These are phyloP conservation scores for Mastacembelus armatus DNA, from an alignment of 2,797 vertebrate species.

Conservation along the genomic window DNA sequence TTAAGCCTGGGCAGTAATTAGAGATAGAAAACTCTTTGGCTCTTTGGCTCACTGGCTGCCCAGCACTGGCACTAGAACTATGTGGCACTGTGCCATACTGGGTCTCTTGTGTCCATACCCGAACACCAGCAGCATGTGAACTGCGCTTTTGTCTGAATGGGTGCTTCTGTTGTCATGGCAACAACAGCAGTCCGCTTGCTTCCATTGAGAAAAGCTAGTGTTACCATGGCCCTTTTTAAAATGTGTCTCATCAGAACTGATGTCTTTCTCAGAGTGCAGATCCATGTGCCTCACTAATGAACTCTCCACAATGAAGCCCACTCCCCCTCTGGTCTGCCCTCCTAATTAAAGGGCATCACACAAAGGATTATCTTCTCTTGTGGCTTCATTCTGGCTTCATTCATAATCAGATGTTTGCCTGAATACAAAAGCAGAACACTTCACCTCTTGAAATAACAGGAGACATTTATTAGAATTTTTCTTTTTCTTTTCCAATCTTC, in stretches of 20 bases:
- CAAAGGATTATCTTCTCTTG: conserved; percentile 62
- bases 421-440: conserved; percentile 38
- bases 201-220: conserved; percentile 17
- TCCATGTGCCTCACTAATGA: conserved; percentile 66
- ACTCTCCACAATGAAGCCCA: conserved; percentile 37
- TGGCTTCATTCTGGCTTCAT: conserved; percentile 46
- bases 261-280: conserved; percentile 31
- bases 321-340: conserved; percentile 5
- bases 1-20: conserved; percentile 11
- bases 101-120: conserved; percentile 36
- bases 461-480: too few species aligned
- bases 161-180: conserved; percentile 43
- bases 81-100: conserved; percentile 36
- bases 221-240: conserved; percentile 27
- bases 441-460: conserved; percentile 12
- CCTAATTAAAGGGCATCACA: conserved; percentile 64
- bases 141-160: conserved; percentile 41
- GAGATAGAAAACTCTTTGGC: conserved; percentile 14
- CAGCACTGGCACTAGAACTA: conserved; percentile 6
- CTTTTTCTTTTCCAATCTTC: too few species aligned
- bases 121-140: conserved; percentile 33
- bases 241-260: conserved; percentile 49
- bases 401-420: conserved; percentile 48
- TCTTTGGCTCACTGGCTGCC: conserved; percentile 19
- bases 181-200: conserved; percentile 14